These are phyloP conservation scores for Acleris laterana DNA, from an alignment of 2,888 invertebrate genomes.

Conservation along the genomic window DNA sequence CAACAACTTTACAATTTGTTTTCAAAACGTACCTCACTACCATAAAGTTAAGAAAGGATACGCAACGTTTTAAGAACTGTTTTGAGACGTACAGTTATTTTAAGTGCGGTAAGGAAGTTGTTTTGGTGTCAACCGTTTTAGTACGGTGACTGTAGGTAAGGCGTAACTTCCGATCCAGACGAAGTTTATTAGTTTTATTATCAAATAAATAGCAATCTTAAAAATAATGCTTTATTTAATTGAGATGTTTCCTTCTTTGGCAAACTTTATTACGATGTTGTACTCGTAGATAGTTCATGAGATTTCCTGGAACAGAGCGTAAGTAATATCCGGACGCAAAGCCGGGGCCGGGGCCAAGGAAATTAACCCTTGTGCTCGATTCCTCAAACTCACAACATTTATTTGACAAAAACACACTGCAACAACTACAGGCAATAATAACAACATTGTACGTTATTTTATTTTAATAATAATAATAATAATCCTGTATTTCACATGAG, in stretches of 20 bases:
- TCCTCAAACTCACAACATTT: slow-evolving; percentile 29
- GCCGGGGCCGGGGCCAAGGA: slow-evolving; percentile 24
- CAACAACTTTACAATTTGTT: not conserved
- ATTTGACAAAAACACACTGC: too few relatives aligned
- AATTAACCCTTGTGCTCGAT: slow-evolving; percentile 24
- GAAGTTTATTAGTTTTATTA: not conserved
- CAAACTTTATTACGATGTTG: not conserved
- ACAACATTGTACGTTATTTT: not conserved
- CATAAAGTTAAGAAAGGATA: not conserved
- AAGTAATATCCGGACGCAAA: slow-evolving; percentile 28
- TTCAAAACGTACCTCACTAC: not conserved
- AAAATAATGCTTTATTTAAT: not conserved
- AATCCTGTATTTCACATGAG: too few relatives aligned
- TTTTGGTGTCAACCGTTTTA: slow-evolving; percentile 33
- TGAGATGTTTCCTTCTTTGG: too few relatives aligned
- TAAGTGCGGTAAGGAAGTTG: slow-evolving; percentile 21
- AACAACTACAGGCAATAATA: slow-evolving; percentile 3
- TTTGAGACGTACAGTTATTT: slow-evolving; percentile 27
- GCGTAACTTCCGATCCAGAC: slow-evolving; percentile 24
- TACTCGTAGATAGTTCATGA: not conserved
- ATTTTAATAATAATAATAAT: too few relatives aligned
- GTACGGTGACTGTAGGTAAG: slow-evolving; percentile 12
- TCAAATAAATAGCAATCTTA: not conserved
- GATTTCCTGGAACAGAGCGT: slow-evolving; percentile 2
- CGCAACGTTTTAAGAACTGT: not conserved